A percentile compares a stretch with the other conserved stretches of the same genome.
Evolutionary conservation across 2,797 vertebrate species (phyloP).

Genomic region (Cryptoprocta ferox): DNA sequence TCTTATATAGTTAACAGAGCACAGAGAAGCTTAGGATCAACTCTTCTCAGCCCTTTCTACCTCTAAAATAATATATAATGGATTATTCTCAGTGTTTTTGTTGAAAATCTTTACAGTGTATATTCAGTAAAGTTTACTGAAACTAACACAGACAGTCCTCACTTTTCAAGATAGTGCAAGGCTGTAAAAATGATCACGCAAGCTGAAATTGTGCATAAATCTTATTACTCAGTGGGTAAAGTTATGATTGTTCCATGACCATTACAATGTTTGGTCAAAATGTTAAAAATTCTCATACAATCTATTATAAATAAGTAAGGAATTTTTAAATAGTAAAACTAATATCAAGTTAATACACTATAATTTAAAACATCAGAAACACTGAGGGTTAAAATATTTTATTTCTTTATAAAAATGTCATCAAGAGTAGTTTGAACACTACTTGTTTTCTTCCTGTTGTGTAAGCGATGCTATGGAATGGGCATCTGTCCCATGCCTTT

Average conservation of each 20-base stretch:
- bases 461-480: not conserved
- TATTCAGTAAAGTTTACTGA: not conserved
- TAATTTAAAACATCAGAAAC: not conserved
- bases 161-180: not conserved
- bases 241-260: not conserved
- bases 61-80: not conserved
- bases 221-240: not conserved
- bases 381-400: not conserved
- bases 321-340: not conserved
- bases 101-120: not conserved
- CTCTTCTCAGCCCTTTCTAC: not conserved
- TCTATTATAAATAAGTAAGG: not conserved
- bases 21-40: not conserved
- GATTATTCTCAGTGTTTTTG: not conserved
- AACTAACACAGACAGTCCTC: not conserved
- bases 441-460: not conserved
- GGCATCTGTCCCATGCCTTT: not conserved
- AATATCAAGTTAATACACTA: not conserved
- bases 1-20: not conserved
- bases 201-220: not conserved
- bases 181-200: not conserved
- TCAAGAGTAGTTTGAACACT: not conserved
- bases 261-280: not conserved
- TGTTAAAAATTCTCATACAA: not conserved
- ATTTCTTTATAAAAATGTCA: not conserved